These are phyloP conservation scores for Cataglyphis cursor DNA, from an alignment of 2,888 invertebrate genomes.

Conservation along the genomic window DNA sequence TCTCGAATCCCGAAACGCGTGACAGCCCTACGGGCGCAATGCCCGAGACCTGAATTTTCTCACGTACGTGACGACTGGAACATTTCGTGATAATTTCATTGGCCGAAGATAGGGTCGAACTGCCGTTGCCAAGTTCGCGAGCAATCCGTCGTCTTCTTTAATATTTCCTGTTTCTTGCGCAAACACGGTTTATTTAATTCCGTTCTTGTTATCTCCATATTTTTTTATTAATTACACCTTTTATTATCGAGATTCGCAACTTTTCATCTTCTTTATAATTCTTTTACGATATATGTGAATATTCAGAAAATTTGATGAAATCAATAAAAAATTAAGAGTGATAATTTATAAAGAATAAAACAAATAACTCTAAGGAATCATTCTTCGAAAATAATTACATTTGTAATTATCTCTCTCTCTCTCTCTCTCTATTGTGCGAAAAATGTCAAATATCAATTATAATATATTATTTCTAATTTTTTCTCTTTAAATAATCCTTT, in stretches of 20 bases:
- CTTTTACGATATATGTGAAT: not conserved
- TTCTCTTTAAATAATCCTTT: not conserved
- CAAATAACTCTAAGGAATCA: not conserved
- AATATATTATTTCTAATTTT: not conserved
- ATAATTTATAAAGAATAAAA: not conserved
- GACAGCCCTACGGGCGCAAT: conserved; percentile 37
- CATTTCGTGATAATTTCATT: conserved; percentile 57
- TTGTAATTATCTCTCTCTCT: not conserved
- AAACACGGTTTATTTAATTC: conserved; percentile 59
- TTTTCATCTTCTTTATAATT: not conserved
- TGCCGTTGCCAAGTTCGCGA: conserved; percentile 2
- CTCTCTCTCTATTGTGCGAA: too few species aligned
- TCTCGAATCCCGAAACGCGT: conserved; percentile 47
- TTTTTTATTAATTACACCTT: not conserved
- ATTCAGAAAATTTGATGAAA: not conserved
- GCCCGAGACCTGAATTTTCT: conserved; percentile 47
- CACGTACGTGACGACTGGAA: conserved; percentile 56
- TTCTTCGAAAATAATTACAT: not conserved
- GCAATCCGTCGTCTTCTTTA: conserved; percentile 69
- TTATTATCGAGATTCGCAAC: conserved; percentile 13
- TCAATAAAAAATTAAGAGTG: not conserved
- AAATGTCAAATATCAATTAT: conserved; percentile 1
- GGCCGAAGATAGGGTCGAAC: conserved; percentile 17
- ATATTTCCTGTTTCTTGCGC: conserved; percentile 68
- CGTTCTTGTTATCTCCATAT: conserved; percentile 33